A percentile compares a stretch with the other conserved stretches of the same genome.
Conservation (phyloP, 2,888 invertebrate genomes). For the Tyria jacobaeae region DNA sequence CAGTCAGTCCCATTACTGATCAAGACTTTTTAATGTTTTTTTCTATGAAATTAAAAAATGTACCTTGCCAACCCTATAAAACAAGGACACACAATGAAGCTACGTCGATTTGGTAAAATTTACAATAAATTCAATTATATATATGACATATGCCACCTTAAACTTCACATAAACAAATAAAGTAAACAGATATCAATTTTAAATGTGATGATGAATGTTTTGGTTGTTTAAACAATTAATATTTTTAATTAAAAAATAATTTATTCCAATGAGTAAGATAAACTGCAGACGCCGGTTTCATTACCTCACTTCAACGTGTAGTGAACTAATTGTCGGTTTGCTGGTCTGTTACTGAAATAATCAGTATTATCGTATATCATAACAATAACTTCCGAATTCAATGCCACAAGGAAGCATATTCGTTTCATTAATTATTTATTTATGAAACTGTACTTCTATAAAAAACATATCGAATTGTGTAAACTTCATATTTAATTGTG, state of each 20-base stretch:
- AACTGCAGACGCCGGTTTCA: not conserved
- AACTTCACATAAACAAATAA: conserved; percentile 11
- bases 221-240: conserved; percentile 19
- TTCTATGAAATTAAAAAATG: no score
- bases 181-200: conserved; percentile 3
- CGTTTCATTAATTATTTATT: conserved; percentile 1
- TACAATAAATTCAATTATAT: conserved; percentile 6
- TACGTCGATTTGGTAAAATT: not conserved
- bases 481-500: no score
- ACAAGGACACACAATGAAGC: not conserved
- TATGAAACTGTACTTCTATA: not conserved
- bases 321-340: not conserved
- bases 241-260: conserved; percentile 20
- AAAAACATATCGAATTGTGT: no score
- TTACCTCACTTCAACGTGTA: not conserved
- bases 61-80: not conserved
- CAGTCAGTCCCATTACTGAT: no score
- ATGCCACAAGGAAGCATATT: conserved; percentile 1
- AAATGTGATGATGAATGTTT: conserved; percentile 12
- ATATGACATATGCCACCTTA: conserved; percentile 1
- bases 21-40: no score
- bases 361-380: not conserved
- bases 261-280: conserved; percentile 11
- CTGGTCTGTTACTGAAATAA: conserved; percentile 1
- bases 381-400: conserved; percentile 2